A percentile compares a stretch with the other conserved stretches of the same genome.
phyloP scores from a whole-genome alignment of 2,888 invertebrate genomes.

The Cantharis rufa region DNA sequence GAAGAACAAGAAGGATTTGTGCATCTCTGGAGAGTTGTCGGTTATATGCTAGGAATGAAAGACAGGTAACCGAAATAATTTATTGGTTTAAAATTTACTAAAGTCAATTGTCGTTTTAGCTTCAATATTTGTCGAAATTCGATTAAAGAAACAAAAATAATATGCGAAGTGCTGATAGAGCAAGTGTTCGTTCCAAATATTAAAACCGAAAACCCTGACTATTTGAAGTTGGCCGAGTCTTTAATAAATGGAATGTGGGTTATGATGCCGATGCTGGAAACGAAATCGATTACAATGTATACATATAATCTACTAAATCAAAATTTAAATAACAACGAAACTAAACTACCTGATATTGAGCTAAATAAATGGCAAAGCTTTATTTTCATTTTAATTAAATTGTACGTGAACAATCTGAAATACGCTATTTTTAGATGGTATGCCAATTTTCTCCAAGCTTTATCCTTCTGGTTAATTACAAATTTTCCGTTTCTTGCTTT shows the following conservation, averaged over 20 bases:
- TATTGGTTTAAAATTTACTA: background rate
- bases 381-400: background rate
- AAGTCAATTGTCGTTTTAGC: slow-evolving; percentile 51
- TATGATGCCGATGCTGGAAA: slow-evolving; percentile 66
- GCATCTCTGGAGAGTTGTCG: slow-evolving; percentile 85
- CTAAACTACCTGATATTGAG: background rate
- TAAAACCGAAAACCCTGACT: slow-evolving; percentile 63
- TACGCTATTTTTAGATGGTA: slow-evolving; percentile 1
- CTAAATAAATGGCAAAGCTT: background rate
- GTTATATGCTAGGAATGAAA: slow-evolving; percentile 79
- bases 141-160: slow-evolving; percentile 65
- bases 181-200: slow-evolving; percentile 67
- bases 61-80: slow-evolving; percentile 64
- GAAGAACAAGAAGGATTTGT: slow-evolving; percentile 75
- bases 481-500: slow-evolving; percentile 73
- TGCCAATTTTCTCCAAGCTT: slow-evolving; percentile 56
- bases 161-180: slow-evolving; percentile 63
- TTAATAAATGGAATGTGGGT: slow-evolving; percentile 73
- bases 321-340: slow-evolving; percentile 12
- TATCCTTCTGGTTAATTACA: slow-evolving; percentile 65
- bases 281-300: slow-evolving; percentile 61
- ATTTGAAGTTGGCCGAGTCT: slow-evolving; percentile 66
- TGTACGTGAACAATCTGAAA: slow-evolving; percentile 3
- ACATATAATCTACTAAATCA: slow-evolving; percentile 34
- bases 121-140: slow-evolving; percentile 72